Evolutionary conservation across 2,888 invertebrate genomes (phyloP).

Genomic region (Lampropteryx suffumata): DNA sequence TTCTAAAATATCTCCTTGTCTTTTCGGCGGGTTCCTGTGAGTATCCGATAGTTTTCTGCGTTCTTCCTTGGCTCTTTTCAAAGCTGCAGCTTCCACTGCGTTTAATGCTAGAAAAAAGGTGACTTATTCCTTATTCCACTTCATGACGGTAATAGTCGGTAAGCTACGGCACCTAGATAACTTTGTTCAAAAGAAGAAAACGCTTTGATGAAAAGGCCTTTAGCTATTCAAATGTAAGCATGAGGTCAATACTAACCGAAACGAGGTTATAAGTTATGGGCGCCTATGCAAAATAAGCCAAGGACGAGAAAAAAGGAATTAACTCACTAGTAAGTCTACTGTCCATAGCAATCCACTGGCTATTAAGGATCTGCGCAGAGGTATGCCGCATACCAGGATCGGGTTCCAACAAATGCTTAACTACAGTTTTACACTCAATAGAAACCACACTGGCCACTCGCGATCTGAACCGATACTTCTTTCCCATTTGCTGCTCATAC

Average conservation of each 20-base stretch:
- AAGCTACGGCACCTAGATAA: too few relatives aligned
- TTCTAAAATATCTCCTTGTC: constrained; percentile 68
- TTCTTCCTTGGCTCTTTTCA: constrained; percentile 83
- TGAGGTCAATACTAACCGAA: too few relatives aligned
- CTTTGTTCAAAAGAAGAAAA: too few relatives aligned
- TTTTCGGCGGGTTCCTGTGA: constrained; percentile 48
- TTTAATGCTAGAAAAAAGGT: constrained; percentile 65
- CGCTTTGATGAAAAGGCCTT: too few relatives aligned
- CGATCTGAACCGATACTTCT: constrained; percentile 85
- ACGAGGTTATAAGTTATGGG: too few relatives aligned
- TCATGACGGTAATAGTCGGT: too few relatives aligned
- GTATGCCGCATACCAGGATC: constrained; percentile 83
- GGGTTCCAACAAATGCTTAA: constrained; percentile 87
- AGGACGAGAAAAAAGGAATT: neutral
- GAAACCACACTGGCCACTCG: constrained; percentile 83
- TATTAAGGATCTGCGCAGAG: constrained; percentile 80
- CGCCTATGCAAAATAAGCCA: too few relatives aligned
- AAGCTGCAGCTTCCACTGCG: constrained; percentile 83
- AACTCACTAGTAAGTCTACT: constrained; percentile 80
- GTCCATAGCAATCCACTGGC: constrained; percentile 88
- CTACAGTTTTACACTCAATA: constrained; percentile 84
- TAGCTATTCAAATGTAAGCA: too few relatives aligned
- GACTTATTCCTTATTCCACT: too few relatives aligned
- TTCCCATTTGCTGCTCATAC: constrained; percentile 85
- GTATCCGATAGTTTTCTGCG: constrained; percentile 54